A percentile compares a stretch with the other conserved stretches of the same genome.
These are phyloP conservation scores for Drosophila tristis DNA, from an alignment of 1,140 invertebrate genomes.

Conservation along the genomic window DNA sequence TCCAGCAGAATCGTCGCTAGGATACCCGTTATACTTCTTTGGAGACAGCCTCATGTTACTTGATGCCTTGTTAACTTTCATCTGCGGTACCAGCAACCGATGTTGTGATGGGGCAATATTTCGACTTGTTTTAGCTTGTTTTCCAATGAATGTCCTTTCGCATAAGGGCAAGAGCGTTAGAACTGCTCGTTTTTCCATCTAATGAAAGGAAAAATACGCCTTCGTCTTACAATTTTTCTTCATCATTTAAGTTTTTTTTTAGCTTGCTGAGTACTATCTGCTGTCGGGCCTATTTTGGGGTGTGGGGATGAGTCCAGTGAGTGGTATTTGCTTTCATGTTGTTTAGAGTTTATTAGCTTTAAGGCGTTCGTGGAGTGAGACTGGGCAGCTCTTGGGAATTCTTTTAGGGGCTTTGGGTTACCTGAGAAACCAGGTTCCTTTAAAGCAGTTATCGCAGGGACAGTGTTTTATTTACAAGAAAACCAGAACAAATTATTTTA, in stretches of 20 bases:
- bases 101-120: slow-evolving; percentile 44
- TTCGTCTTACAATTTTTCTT: slow-evolving; percentile 61
- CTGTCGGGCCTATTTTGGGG: slow-evolving; percentile 19
- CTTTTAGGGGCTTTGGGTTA: slow-evolving; percentile 49
- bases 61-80: slow-evolving; percentile 80
- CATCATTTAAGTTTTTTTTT: slow-evolving; percentile 36
- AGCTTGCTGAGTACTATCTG: slow-evolving; percentile 48
- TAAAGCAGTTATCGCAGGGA: slow-evolving; percentile 58
- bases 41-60: slow-evolving; percentile 60
- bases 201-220: slow-evolving; percentile 74
- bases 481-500: no score
- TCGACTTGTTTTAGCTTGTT: slow-evolving; percentile 70
- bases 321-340: slow-evolving; percentile 73
- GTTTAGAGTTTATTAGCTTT: slow-evolving; percentile 73
- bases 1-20: slow-evolving; percentile 65
- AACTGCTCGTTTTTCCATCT: slow-evolving; percentile 67
- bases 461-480: not conserved
- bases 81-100: slow-evolving; percentile 30
- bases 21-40: slow-evolving; percentile 73
- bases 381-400: slow-evolving; percentile 16
- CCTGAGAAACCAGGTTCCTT: slow-evolving; percentile 50
- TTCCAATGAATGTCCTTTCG: slow-evolving; percentile 64
- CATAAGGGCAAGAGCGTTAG: slow-evolving; percentile 46
- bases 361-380: slow-evolving; percentile 29
- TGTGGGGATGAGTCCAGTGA: slow-evolving; percentile 45